Percentiles rank a stretch among this genome's conserved stretches.
Conservation (phyloP, 2,888 invertebrate species). For the Dryobotodes eremita region DNA sequence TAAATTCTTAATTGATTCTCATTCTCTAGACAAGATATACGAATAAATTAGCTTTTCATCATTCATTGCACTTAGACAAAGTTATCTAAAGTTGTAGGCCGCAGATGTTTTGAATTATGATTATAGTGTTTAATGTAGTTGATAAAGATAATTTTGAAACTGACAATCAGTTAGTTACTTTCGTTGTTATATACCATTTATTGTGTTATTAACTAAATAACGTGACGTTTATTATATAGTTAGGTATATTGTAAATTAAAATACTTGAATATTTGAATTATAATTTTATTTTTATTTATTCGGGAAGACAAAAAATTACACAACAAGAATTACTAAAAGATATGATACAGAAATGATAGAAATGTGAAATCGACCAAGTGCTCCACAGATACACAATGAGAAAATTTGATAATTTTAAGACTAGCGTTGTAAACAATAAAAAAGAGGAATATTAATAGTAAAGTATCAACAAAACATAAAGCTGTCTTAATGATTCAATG, state of each 20-base stretch:
- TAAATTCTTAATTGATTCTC: slow-evolving; percentile 27
- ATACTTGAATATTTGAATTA: too few relatives aligned
- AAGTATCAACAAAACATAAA: too few relatives aligned
- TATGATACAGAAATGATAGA: too few relatives aligned
- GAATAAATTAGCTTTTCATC: slow-evolving; percentile 43
- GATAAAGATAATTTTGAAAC: neutral
- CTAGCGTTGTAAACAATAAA: too few relatives aligned
- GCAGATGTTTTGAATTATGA: slow-evolving; percentile 56
- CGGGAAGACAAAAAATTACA: too few relatives aligned
- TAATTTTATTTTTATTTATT: neutral
- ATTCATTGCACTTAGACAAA: slow-evolving; percentile 44
- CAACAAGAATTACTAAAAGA: too few relatives aligned
- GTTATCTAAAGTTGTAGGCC: slow-evolving; percentile 20
- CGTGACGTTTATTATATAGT: too few relatives aligned
- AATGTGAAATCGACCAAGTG: too few relatives aligned
- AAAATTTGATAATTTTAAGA: too few relatives aligned
- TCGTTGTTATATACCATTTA: neutral
- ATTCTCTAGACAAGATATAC: slow-evolving; percentile 27
- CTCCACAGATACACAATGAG: too few relatives aligned
- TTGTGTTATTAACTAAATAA: neutral
- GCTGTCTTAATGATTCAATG: neutral
- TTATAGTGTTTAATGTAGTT: slow-evolving; percentile 15
- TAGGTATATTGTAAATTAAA: neutral
- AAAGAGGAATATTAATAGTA: too few relatives aligned
- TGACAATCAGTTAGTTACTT: neutral